Evolutionary conservation across 2,113 vertebrate species (phyloP), one percentile per base, ranked within the genome.

Genomic region (Trogon melanurus): DNA sequence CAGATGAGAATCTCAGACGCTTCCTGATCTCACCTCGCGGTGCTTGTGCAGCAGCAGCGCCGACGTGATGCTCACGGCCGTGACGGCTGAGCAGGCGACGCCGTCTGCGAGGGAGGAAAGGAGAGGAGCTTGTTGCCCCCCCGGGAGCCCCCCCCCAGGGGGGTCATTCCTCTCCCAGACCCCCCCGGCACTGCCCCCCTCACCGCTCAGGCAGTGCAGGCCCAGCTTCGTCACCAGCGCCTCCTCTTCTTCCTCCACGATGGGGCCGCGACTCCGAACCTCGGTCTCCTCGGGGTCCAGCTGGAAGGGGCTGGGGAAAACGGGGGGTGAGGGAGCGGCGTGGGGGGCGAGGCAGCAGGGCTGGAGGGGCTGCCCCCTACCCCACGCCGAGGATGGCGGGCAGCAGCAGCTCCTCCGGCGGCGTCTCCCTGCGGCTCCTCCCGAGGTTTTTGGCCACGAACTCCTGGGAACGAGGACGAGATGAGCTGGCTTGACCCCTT

Each of bases 41-140:
- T 99, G 98, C 85, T 96, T 98, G 96, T 98, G 97, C 38, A 99
- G 97, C 83, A 99, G 92, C 67, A 99, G 98, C 0, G 98, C 97
- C 0, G 99, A 97, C 19, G 98, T 96, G 45, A 99, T 96, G 32
- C 97, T 97, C 15, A 98, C 99, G 25, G 98, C 98, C 97, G 96
- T 99, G 97, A 99, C 57, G 1, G 99, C 98, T 0, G 98, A 98
- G 94, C 98, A 98, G 45, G 97, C 97, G 16, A 97, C 71, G 0
- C 97, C 94, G 26, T 98, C 99, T 99, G 96, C 8, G 3, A 57
- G 44, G 6, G 20, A 12, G 10, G 5, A 36, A 36, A 36, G 36
- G 7, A 57, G 11, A 48, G 27, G 25, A 0, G 7, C 25, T 26
- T n/a, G 67, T 7, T 54, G 5, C 3, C n/a, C 11, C 20, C 50